phyloP scores from a whole-genome alignment of 2,113 vertebrate species.

The Chionis minor region DNA sequence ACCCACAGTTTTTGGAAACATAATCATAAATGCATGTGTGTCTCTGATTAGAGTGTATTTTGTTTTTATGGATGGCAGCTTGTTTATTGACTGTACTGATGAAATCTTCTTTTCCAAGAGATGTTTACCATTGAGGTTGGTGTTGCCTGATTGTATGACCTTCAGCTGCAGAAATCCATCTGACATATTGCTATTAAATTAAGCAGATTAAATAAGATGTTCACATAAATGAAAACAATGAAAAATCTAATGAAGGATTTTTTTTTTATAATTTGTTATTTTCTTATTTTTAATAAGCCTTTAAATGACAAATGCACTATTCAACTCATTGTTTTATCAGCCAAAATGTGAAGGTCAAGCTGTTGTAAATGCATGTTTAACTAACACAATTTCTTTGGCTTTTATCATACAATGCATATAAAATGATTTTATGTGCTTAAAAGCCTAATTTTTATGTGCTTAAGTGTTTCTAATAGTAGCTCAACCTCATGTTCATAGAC shows the following conservation, averaged over 20 bases:
- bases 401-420: background rate
- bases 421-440: background rate
- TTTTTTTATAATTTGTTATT: background rate
- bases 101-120: conserved; percentile 7
- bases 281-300: background rate
- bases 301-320: background rate
- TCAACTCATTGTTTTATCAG: background rate
- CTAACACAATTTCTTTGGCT: background rate
- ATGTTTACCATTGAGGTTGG: background rate
- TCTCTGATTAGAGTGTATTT: background rate
- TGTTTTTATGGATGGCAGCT: background rate
- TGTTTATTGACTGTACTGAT: background rate
- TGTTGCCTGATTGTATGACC: background rate
- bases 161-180: background rate
- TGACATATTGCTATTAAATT: background rate
- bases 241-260: background rate
- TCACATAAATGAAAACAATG: background rate
- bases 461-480: background rate
- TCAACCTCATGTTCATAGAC: background rate
- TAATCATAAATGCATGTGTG: background rate
- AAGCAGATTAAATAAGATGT: background rate
- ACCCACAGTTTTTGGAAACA: conserved; percentile 2
- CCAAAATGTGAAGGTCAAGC: background rate
- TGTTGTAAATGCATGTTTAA: background rate
- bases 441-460: background rate